Conservation (phyloP, 2,888 invertebrate species). For the Andricus quercusramuli region DNA sequence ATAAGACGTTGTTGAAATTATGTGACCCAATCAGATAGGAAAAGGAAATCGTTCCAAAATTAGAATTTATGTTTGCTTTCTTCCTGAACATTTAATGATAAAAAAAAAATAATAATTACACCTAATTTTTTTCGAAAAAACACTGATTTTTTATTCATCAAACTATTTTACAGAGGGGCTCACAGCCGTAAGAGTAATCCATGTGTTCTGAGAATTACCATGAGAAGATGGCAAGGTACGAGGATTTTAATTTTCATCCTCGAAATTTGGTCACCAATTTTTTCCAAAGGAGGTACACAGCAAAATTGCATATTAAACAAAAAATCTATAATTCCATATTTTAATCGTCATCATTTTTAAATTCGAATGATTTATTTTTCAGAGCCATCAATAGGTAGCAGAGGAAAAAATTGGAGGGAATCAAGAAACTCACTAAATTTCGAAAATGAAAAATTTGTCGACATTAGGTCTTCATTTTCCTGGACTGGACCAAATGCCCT, state of each 20-base stretch:
- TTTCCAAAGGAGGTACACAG: constrained; percentile 21
- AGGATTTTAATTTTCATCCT: constrained; percentile 22
- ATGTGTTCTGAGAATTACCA: constrained; percentile 30
- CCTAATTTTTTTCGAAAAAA: too few relatives aligned
- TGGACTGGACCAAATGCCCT: constrained; percentile 73
- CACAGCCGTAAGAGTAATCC: constrained; percentile 8
- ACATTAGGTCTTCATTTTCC: constrained; percentile 60
- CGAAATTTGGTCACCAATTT: background rate
- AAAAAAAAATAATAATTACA: too few relatives aligned
- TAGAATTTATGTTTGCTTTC: too few relatives aligned
- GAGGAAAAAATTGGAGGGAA: background rate
- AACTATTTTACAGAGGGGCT: background rate
- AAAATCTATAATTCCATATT: background rate
- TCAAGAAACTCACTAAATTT: background rate
- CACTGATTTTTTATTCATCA: background rate
- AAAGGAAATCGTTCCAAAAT: background rate
- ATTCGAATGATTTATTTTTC: background rate
- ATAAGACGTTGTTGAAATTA: background rate
- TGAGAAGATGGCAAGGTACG: constrained; percentile 25
- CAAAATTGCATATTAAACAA: background rate
- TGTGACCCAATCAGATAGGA: background rate
- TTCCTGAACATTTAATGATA: too few relatives aligned
- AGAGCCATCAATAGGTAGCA: constrained; percentile 19
- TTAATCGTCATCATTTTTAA: background rate
- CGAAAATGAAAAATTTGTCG: background rate